A percentile compares a stretch with the other conserved stretches of the same genome.
Conservation (phyloP, 2,113 vertebrate species). For the Sander vitreus region DNA sequence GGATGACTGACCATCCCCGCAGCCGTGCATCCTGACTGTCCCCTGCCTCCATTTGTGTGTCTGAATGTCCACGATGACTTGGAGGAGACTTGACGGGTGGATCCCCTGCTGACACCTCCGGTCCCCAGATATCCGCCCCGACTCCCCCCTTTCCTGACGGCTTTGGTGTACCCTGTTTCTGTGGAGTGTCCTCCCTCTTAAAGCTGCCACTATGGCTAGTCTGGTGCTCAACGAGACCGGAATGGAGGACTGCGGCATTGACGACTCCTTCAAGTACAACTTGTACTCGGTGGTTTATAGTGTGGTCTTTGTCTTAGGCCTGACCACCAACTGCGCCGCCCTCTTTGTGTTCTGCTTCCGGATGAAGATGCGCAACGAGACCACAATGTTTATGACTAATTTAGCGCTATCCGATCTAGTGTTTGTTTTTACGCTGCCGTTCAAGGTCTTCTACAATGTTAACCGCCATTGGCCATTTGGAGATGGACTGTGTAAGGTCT, state of each 20-base stretch:
- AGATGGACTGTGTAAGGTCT: conserved; percentile 95
- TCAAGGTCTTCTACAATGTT: conserved; percentile 98
- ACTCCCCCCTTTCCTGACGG: conserved; percentile 22
- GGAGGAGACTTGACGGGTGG: conserved; percentile 54
- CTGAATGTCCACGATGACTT: conserved; percentile 62
- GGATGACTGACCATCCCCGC: conserved; percentile 51
- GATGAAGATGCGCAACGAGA: conserved; percentile 95
- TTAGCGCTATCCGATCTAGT: conserved; percentile 94
- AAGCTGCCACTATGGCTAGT: conserved; percentile 78
- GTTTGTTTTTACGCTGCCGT: conserved; percentile 96
- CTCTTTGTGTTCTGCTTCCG: conserved; percentile 97
- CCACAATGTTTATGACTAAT: conserved; percentile 98
- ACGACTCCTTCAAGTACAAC: conserved; percentile 99
- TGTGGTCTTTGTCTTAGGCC: conserved; percentile 93
- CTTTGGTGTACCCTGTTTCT: conserved; percentile 17
- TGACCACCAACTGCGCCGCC: conserved; percentile 96
- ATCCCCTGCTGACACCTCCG: conserved; percentile 62
- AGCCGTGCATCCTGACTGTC: conserved; percentile 59
- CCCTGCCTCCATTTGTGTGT: conserved; percentile 33
- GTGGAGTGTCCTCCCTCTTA: neutral
- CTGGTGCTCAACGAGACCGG: conserved; percentile 85
- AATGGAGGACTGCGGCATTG: conserved; percentile 92
- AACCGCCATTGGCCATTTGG: conserved; percentile 98
- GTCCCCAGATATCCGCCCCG: conserved; percentile 27
- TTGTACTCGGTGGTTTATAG: conserved; percentile 96